These are phyloP conservation scores for Drosophila kepulauana DNA, from an alignment of 1,140 invertebrate genomes.

Conservation along the genomic window DNA sequence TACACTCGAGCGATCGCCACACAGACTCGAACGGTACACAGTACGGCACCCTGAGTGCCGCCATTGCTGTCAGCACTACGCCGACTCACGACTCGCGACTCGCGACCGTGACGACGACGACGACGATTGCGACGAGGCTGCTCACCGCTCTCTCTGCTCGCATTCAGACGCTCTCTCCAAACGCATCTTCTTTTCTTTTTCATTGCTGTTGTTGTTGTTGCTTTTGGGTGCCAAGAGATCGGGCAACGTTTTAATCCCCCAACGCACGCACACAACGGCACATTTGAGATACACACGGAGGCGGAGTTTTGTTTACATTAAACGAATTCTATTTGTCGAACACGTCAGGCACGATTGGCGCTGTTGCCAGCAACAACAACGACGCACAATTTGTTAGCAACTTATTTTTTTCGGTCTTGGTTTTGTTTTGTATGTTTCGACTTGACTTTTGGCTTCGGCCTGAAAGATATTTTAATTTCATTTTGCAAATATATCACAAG, in stretches of 20 bases:
- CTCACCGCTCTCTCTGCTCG: slow-evolving; percentile 6
- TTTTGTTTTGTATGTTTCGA: slow-evolving; percentile 39
- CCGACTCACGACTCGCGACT: slow-evolving; percentile 43
- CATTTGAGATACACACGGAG: slow-evolving; percentile 62
- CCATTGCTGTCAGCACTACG: slow-evolving; percentile 77
- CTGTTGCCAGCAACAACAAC: slow-evolving; percentile 31
- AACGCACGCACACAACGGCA: slow-evolving; percentile 42
- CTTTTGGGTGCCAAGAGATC: slow-evolving; percentile 43
- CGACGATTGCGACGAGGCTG: slow-evolving; percentile 44
- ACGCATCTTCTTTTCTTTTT: slow-evolving; percentile 20
- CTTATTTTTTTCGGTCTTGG: neutral
- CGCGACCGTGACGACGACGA: slow-evolving; percentile 68
- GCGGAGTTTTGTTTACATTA: slow-evolving; percentile 85
- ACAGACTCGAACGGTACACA: no score
- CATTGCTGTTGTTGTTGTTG: no score
- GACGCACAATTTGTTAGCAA: slow-evolving; percentile 23
- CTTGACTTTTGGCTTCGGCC: slow-evolving; percentile 58
- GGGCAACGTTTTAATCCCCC: slow-evolving; percentile 51
- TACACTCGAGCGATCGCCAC: neutral
- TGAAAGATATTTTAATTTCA: slow-evolving; percentile 83
- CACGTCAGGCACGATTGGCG: slow-evolving; percentile 70
- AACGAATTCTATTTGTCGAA: slow-evolving; percentile 84
- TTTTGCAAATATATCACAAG: slow-evolving; percentile 53
- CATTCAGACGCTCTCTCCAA: slow-evolving; percentile 6
- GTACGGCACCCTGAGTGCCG: slow-evolving; percentile 62